These are phyloP conservation scores for Eucidaris tribuloides DNA, from an alignment of 35 echinoderm and acorn worm genomes.

Conservation along the genomic window DNA sequence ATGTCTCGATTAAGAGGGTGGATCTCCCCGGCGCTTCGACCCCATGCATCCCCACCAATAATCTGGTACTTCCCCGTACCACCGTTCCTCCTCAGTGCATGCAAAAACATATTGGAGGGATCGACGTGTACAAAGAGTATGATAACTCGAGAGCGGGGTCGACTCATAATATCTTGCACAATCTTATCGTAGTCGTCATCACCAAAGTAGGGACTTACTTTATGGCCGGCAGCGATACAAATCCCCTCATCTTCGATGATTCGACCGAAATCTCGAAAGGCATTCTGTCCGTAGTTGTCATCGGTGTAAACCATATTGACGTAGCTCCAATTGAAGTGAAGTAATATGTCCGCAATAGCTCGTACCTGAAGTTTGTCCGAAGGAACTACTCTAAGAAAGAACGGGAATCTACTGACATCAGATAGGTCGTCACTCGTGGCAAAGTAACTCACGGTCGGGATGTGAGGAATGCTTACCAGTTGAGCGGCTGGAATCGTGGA, in stretches of 20 bases:
- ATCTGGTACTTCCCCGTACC: background rate
- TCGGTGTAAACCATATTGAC: constrained; percentile 2
- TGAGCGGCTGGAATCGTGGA: background rate
- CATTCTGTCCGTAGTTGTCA: constrained; percentile 18
- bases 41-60: constrained; percentile 24
- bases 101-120: background rate
- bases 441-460: background rate
- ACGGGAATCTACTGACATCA: background rate
- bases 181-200: background rate
- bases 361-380: constrained; percentile 13
- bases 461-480: background rate
- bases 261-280: background rate
- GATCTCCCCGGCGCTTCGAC: background rate
- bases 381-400: constrained; percentile 8
- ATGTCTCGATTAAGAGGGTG: background rate
- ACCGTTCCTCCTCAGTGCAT: background rate
- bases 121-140: background rate
- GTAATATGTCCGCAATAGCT: constrained; percentile 23
- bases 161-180: background rate
- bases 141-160: background rate
- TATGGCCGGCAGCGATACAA: background rate
- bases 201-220: background rate
- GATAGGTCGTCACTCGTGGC: constrained; percentile 1
- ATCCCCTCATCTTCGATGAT: background rate
- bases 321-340: constrained; percentile 35